Percentiles rank a stretch among this genome's conserved stretches.
phyloP scores from a whole-genome alignment of 2,113 vertebrate species.

The Spilogale gracilis region DNA sequence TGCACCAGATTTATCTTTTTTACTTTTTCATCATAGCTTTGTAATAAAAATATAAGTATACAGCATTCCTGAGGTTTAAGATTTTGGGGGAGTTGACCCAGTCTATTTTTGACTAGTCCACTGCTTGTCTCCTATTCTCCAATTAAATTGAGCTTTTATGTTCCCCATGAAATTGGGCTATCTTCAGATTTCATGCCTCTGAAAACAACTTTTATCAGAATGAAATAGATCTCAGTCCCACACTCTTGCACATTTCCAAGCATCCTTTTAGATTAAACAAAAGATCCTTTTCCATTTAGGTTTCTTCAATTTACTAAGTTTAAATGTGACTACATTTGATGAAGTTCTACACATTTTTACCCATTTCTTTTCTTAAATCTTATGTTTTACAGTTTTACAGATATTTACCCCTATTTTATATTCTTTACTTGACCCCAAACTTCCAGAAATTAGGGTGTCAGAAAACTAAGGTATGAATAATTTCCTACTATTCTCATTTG shows the following conservation, averaged over 20 bases:
- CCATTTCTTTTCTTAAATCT: not conserved
- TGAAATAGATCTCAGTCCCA: not conserved
- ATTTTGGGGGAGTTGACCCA: not conserved
- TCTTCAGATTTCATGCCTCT: slow-evolving; percentile 45
- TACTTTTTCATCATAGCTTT: not conserved
- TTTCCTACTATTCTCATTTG: not conserved
- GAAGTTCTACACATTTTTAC: not conserved
- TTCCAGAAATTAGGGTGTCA: not conserved
- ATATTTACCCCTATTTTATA: not conserved
- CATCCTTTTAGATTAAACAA: not conserved
- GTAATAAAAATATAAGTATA: not conserved
- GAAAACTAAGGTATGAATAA: not conserved
- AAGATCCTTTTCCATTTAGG: not conserved
- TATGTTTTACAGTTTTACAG: not conserved
- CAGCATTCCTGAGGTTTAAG: not conserved
- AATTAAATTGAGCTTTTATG: slow-evolving; percentile 26
- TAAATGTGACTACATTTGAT: not conserved
- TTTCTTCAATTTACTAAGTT: not conserved
- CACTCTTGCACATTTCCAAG: not conserved
- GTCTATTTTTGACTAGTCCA: not conserved
- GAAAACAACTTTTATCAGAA: slow-evolving; percentile 49
- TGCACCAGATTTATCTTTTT: not conserved
- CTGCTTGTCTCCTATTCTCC: not conserved
- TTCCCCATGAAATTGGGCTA: slow-evolving; percentile 14
- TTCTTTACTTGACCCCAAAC: not conserved